Base-by-base conservation (phyloP, 2,888 invertebrate genomes). In the Desoria tigrina region DNA sequence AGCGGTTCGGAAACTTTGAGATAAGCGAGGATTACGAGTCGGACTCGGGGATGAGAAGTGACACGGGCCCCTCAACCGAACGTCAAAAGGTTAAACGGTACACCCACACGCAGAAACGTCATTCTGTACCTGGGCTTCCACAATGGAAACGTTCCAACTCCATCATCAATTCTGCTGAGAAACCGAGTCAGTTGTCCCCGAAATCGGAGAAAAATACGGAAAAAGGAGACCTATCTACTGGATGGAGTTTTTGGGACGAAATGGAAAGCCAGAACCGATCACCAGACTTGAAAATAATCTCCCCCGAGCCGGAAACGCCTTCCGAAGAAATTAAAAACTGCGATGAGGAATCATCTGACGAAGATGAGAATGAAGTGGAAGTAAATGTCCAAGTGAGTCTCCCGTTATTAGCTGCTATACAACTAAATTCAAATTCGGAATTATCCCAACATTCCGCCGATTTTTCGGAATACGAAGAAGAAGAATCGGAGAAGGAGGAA, bases 1-100 rank as follows among this genome's bases (percentile, higher is more conserved):
- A 68, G 39, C 53, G 72, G 51, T 68, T 73, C 49, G 67, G 69
- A 49, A 72, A 70, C 59, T 73, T 73, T 45, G 72, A 73, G 68
- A 73, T 73, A 45, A 68, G 66, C n/a, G 70, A 73, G 58, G 68
- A 68, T 53, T 73, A 73, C 57, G 72, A 73, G 45, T 73, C 72
- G 6, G 72, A 73, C 42, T 70, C 72, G 39, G 72, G 72, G 42
- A 53, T 68, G 50, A 68, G 68, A 56, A 55, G 39, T 32, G 65
- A 65, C 42, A 6, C 27, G n/a, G 37, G 51, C 11, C 14, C n/a
- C n/a, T n/a, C 28, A 24, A 61, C 49, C 24, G 57, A 50, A 42
- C 16, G 18, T 9, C 28, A 53, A 11, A 50, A 58, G 61, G 62
- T 65, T 4, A 71, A 71, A 42, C 65, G 63, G 49, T 68, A 58